Evolutionary conservation across 2,888 invertebrate genomes (phyloP).

Genomic region (Drosophila nigricruria): DNA sequence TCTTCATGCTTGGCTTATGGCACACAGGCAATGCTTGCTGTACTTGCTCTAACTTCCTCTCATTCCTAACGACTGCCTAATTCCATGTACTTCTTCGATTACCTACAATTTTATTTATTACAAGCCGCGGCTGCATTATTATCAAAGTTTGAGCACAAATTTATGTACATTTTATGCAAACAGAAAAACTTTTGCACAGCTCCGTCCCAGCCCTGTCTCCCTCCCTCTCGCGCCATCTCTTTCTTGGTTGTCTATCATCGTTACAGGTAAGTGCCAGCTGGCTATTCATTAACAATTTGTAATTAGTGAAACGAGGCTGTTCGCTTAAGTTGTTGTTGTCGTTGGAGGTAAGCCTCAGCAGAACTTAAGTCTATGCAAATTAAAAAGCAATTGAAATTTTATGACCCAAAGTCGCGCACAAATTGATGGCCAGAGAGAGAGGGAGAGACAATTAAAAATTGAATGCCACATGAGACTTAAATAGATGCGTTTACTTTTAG

Average conservation of each 20-base stretch:
- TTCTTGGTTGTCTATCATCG: constrained; percentile 19
- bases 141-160: constrained; percentile 43
- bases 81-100: constrained; percentile 5
- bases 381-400: constrained; percentile 79
- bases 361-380: constrained; percentile 72
- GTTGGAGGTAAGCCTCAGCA: constrained; percentile 32
- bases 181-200: constrained; percentile 24
- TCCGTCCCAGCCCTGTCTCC: not conserved
- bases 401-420: constrained; percentile 63
- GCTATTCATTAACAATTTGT: constrained; percentile 75
- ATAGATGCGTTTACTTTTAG: constrained; percentile 39
- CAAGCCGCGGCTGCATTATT: constrained; percentile 28
- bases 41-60: no score
- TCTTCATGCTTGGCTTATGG: not conserved
- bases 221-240: not conserved
- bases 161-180: constrained; percentile 52
- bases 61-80: not conserved
- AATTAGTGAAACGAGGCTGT: constrained; percentile 60
- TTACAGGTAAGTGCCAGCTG: constrained; percentile 66
- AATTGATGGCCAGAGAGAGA: constrained; percentile 59
- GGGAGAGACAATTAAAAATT: constrained; percentile 68
- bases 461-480: constrained; percentile 69
- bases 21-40: no score
- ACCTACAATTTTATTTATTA: constrained; percentile 23
- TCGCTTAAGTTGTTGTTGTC: constrained; percentile 35